A percentile compares a stretch with the other conserved stretches of the same genome.
Conservation (phyloP, 23 tunicate genomes). For the Styela plicata region DNA sequence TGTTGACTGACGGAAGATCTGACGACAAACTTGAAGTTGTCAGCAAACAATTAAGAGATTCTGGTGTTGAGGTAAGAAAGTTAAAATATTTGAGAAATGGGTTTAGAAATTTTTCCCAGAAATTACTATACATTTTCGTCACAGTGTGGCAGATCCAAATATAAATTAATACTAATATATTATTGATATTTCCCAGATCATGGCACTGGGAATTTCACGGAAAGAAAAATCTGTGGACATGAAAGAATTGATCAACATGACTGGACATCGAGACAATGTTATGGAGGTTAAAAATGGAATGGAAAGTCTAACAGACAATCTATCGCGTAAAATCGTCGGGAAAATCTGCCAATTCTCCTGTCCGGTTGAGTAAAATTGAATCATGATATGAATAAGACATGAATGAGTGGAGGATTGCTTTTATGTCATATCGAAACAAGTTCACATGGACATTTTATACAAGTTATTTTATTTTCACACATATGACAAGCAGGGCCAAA, state of each 20-base stretch:
- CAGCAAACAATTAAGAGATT: constrained; percentile 11
- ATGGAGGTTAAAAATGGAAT: not conserved
- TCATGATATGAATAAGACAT: too few relatives aligned
- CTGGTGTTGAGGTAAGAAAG: constrained; percentile 23
- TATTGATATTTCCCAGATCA: constrained; percentile 8
- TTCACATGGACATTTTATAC: too few relatives aligned
- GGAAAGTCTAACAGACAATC: not conserved
- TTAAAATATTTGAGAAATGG: too few relatives aligned
- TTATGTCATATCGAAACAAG: too few relatives aligned
- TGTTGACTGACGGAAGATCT: constrained; percentile 17
- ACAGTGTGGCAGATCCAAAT: too few relatives aligned
- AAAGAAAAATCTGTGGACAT: not conserved
- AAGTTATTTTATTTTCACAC: too few relatives aligned
- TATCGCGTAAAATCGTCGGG: not conserved
- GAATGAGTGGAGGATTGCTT: too few relatives aligned
- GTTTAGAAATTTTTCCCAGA: too few relatives aligned
- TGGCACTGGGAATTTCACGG: constrained; percentile 12
- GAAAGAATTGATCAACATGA: not conserved
- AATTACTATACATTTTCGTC: too few relatives aligned
- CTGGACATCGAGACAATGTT: not conserved
- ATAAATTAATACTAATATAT: too few relatives aligned
- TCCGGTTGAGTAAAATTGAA: not conserved
- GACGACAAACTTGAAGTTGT: not conserved
- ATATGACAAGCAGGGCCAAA: too few relatives aligned
- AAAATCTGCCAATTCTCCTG: constrained; percentile 20